Evolutionary conservation across 2,113 vertebrate genomes (phyloP).

Genomic region (Pedionomus torquatus): DNA sequence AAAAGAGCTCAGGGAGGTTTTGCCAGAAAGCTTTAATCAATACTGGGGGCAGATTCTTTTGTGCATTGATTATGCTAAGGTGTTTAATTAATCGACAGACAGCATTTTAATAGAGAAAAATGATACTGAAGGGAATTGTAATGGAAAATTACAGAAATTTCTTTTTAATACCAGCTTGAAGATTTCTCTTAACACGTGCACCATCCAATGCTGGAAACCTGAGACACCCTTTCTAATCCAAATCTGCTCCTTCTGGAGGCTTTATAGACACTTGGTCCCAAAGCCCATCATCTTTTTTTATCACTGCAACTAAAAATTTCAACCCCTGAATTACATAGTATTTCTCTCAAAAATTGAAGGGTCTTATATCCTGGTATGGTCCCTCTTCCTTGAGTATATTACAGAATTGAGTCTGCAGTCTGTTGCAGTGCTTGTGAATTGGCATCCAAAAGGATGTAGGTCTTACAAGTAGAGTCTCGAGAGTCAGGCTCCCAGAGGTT

Average conservation of each 20-base stretch:
- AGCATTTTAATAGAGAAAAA: not conserved
- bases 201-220: not conserved
- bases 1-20: not conserved
- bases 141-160: not conserved
- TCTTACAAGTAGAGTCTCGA: not conserved
- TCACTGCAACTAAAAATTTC: not conserved
- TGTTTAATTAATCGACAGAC: constrained; percentile 50
- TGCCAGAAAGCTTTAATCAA: constrained; percentile 44
- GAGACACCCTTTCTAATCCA: not conserved
- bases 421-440: not conserved
- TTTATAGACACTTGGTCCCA: not conserved
- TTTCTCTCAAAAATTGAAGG: not conserved
- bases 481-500: not conserved
- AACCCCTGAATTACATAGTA: not conserved
- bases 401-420: not conserved
- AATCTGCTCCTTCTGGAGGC: not conserved
- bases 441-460: too few species aligned
- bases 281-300: not conserved
- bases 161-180: not conserved
- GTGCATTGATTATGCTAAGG: constrained; percentile 8
- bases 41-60: constrained; percentile 1
- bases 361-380: not conserved
- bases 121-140: not conserved
- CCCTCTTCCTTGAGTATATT: not conserved
- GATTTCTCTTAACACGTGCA: not conserved